Percentiles rank a stretch among this genome's conserved stretches.
Evolutionary conservation across 1,140 invertebrate species (phyloP).

Genomic region (Micrasema minimum): DNA sequence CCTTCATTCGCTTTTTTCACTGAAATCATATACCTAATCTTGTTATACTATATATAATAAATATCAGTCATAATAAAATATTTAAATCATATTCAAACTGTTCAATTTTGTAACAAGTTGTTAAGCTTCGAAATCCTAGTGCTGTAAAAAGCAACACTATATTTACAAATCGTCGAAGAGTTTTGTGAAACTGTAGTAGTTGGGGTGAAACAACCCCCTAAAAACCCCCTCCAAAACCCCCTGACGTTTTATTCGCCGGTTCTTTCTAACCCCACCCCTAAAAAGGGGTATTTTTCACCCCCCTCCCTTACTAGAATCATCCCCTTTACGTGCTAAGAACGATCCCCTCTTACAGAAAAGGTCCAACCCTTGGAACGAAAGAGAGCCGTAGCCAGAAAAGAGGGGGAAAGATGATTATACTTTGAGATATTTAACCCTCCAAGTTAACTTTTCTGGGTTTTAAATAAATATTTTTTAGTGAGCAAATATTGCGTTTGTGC

Average conservation of each 20-base stretch:
- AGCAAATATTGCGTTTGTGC: too few species aligned
- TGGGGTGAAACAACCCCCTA: not conserved
- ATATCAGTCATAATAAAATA: too few species aligned
- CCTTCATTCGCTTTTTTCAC: too few species aligned
- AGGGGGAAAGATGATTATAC: conserved; percentile 26
- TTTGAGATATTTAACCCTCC: conserved; percentile 26
- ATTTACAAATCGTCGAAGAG: conserved; percentile 24
- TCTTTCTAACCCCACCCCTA: conserved; percentile 38
- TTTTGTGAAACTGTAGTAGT: conserved; percentile 33
- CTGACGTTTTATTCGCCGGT: conserved; percentile 35
- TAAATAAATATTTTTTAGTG: too few species aligned
- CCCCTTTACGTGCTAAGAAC: conserved; percentile 31
- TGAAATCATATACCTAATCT: too few species aligned
- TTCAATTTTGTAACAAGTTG: too few species aligned
- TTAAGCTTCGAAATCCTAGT: too few species aligned
- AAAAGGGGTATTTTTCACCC: conserved; percentile 12
- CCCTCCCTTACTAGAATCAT: not conserved
- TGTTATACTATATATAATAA: too few species aligned
- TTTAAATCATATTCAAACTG: too few species aligned
- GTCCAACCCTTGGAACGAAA: conserved; percentile 7
- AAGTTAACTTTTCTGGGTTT: not conserved
- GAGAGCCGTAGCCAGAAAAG: conserved; percentile 12
- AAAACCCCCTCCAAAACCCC: conserved; percentile 21
- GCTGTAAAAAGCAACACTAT: conserved; percentile 10
- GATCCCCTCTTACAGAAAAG: conserved; percentile 14